These are phyloP conservation scores for Drosophila conformis DNA, from an alignment of 2,888 invertebrate genomes.

Conservation along the genomic window DNA sequence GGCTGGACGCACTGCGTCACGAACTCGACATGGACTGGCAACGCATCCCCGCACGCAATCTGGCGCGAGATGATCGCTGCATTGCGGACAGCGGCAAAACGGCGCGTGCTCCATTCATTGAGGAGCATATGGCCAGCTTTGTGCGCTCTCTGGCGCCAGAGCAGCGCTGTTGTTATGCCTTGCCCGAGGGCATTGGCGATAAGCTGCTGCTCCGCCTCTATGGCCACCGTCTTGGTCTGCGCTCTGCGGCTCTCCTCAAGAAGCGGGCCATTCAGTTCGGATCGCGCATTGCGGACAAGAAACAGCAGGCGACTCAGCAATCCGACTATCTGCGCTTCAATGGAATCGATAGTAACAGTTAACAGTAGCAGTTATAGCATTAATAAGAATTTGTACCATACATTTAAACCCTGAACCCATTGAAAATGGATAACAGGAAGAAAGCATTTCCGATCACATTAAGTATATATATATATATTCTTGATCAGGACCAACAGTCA, in stretches of 20 bases:
- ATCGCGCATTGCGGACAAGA: constrained; percentile 95
- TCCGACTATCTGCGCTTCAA: constrained; percentile 85
- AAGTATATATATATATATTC: neutral
- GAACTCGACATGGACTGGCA: constrained; percentile 92
- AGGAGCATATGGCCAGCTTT: constrained; percentile 89
- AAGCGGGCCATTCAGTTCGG: constrained; percentile 99
- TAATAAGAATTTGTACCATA: neutral
- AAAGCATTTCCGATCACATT: neutral
- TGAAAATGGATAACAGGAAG: neutral
- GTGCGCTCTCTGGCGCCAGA: constrained; percentile 88
- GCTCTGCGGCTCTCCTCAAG: constrained; percentile 88
- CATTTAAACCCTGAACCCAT: neutral
- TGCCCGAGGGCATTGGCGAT: constrained; percentile 94
- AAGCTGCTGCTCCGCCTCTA: constrained; percentile 93
- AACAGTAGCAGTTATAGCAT: neutral
- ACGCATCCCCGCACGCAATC: constrained; percentile 94
- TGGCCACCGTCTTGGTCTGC: constrained; percentile 89
- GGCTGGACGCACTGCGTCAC: constrained; percentile 86
- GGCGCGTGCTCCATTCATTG: constrained; percentile 92
- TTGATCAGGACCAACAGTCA: neutral
- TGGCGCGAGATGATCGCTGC: constrained; percentile 97
- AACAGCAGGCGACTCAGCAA: constrained; percentile 93
- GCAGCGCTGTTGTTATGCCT: constrained; percentile 85
- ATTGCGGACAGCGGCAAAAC: constrained; percentile 95
- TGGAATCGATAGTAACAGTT: neutral